Base-by-base conservation (phyloP, 2,113 vertebrate genomes). In the Dipodomys ordii region DNA sequence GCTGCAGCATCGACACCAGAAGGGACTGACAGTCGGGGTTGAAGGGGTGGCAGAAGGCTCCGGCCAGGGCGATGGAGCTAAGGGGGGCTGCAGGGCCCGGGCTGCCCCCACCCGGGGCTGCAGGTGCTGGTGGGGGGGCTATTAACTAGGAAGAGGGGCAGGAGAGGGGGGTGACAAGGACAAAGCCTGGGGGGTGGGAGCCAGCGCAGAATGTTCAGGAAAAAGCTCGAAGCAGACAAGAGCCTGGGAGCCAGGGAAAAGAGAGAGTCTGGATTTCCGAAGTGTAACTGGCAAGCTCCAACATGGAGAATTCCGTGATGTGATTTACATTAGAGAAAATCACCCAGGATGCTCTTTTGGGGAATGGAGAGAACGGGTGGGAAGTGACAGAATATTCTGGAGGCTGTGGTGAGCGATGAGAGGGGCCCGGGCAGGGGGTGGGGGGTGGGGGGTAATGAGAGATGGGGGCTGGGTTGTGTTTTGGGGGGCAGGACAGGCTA, bases 341-440 rank as follows among this genome's bases (percentile, higher is more conserved):
- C 27, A 62, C 60, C 10, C 32, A 68, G n/a, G 28, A 32, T 71
- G 64, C 39, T 85, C 72, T 78, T 95, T 78, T 3, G 12, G 12
- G 19, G 46, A 46, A 20, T 71, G 74, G 60, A 71, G 65, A 90
- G 53, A 23, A 23, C 12, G 20, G 44, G 44, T 46, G n/a, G 62
- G 69, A 90, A 65, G 19, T 28, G 85, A 69, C 18, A 53, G 44
- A 83, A 76, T 72, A 81, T 44, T 68, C 68, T 22, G 71, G 12
- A 67, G 49, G 62, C n/a, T 39, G 20, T 11, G 22, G 64, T 35
- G 35, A 35, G 35, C 35, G n/a, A 30, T 49, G 30, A 84, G 22
- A 71, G 67, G 32, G 22, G 30, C 39, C 1, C 28, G 25, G 30
- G 13, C 0, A 0, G 4, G 12, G 32, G 4, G 13, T 3, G 12